These are phyloP conservation scores for Vanessa tameamea DNA, from an alignment of 1,140 invertebrate species.

Conservation along the genomic window DNA sequence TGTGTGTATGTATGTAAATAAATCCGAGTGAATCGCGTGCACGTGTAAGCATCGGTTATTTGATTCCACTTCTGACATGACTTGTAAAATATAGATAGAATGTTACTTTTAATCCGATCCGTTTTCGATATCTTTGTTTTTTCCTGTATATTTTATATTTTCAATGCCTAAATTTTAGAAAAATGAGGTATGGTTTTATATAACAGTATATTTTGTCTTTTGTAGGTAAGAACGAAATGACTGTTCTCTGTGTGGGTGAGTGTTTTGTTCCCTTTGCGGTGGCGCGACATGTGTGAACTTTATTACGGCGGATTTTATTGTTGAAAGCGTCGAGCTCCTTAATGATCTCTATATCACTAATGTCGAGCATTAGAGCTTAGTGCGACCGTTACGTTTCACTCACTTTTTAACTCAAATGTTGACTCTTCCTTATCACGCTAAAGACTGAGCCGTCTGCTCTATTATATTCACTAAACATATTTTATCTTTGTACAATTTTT, in stretches of 20 bases:
- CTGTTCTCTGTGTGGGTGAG: conserved; percentile 52
- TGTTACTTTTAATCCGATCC: conserved; percentile 27
- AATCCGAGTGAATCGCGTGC: conserved; percentile 43
- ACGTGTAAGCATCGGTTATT: conserved; percentile 39
- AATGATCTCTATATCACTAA: conserved; percentile 50
- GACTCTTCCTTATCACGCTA: conserved; percentile 48
- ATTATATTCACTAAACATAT: neutral
- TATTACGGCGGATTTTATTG: conserved; percentile 65
- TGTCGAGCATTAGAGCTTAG: conserved; percentile 39
- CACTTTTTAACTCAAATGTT: conserved; percentile 33
- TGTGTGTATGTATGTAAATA: no score
- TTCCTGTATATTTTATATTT: conserved; percentile 27
- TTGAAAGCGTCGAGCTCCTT: conserved; percentile 41
- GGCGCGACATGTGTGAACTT: conserved; percentile 67
- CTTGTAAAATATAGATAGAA: conserved; percentile 27
- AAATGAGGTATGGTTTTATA: neutral
- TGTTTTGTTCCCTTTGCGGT: conserved; percentile 65
- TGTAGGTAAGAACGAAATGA: conserved; percentile 67
- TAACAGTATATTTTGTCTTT: conserved; percentile 62
- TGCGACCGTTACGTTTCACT: conserved; percentile 20
- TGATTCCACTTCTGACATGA: conserved; percentile 34
- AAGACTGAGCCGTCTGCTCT: conserved; percentile 39
- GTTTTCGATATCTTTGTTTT: conserved; percentile 14
- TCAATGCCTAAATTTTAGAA: conserved; percentile 14
- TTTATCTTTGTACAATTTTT: neutral